Evolutionary conservation across 2,888 invertebrate species (phyloP).

Genomic region (Plusia festucae): DNA sequence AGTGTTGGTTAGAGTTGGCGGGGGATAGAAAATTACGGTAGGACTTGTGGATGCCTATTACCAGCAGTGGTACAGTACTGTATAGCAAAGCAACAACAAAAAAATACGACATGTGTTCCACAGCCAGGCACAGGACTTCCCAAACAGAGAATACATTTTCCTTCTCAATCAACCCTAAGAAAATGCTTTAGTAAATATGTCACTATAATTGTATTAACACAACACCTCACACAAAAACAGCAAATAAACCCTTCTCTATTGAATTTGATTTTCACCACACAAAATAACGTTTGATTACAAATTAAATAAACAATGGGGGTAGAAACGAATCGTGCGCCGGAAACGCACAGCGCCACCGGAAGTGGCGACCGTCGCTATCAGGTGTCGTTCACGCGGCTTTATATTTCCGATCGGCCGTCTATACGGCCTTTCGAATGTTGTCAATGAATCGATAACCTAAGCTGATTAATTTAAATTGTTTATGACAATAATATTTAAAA

Average conservation of each 20-base stretch:
- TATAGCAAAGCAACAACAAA: too few species aligned
- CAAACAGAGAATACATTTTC: too few species aligned
- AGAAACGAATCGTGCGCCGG: constrained; percentile 64
- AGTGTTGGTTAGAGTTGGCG: too few species aligned
- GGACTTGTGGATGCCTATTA: too few species aligned
- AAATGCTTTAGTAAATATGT: not conserved
- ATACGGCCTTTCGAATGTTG: constrained; percentile 27
- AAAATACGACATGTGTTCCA: too few species aligned
- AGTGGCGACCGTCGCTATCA: constrained; percentile 66
- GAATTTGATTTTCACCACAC: constrained; percentile 42
- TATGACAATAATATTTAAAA: not conserved
- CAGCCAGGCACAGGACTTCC: too few species aligned
- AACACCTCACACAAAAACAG: constrained; percentile 20
- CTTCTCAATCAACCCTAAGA: too few species aligned
- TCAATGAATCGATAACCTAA: constrained; percentile 32
- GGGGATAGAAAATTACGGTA: too few species aligned
- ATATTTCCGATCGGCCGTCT: constrained; percentile 55
- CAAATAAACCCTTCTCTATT: constrained; percentile 30
- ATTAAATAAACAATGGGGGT: constrained; percentile 72
- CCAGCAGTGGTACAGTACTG: too few species aligned
- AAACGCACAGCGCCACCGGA: constrained; percentile 64
- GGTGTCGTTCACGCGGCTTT: constrained; percentile 66
- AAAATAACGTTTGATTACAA: constrained; percentile 67
- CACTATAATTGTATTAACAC: not conserved
- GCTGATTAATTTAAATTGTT: not conserved